phyloP scores from a whole-genome alignment of 1,140 invertebrate species.

The Zaprionus lachaisei region DNA sequence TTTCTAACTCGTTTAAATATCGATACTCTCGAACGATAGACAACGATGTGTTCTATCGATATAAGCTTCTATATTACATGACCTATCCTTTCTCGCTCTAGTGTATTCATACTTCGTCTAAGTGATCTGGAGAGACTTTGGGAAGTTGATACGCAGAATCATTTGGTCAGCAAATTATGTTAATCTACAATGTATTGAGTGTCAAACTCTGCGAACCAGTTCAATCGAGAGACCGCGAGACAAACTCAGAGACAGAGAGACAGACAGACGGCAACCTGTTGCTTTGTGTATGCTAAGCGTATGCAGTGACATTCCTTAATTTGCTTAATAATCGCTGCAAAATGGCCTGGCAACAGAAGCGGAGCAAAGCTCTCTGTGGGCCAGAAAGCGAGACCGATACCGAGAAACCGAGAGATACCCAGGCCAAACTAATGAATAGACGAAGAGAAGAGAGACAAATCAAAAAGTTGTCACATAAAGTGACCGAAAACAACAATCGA shows the following conservation, averaged over 20 bases:
- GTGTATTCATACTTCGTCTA: not conserved
- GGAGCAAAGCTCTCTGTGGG: constrained; percentile 10
- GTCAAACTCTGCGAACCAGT: constrained; percentile 54
- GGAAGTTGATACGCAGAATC: constrained; percentile 50
- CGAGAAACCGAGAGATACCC: not conserved
- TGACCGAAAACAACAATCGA: constrained; percentile 30
- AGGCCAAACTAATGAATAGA: constrained; percentile 1
- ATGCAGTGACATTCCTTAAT: constrained; percentile 79
- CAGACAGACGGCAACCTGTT: constrained; percentile 64
- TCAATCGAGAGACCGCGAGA: constrained; percentile 52
- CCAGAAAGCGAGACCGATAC: constrained; percentile 32
- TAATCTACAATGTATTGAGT: constrained; percentile 51
- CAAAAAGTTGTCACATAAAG: constrained; percentile 32
- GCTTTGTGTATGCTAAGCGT: constrained; percentile 74
- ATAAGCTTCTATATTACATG: no score
- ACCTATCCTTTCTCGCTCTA: not conserved
- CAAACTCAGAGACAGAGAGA: not conserved
- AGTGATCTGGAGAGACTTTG: not conserved
- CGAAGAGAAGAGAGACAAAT: not conserved
- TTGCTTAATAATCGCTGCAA: constrained; percentile 77
- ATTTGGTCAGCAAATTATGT: constrained; percentile 48
- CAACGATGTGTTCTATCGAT: not conserved
- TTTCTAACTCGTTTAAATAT: not conserved
- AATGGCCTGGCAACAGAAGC: constrained; percentile 69
- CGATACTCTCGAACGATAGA: not conserved